These are phyloP conservation scores for Taxidea taxus DNA, from an alignment of 2,113 vertebrate genomes.

Conservation along the genomic window DNA sequence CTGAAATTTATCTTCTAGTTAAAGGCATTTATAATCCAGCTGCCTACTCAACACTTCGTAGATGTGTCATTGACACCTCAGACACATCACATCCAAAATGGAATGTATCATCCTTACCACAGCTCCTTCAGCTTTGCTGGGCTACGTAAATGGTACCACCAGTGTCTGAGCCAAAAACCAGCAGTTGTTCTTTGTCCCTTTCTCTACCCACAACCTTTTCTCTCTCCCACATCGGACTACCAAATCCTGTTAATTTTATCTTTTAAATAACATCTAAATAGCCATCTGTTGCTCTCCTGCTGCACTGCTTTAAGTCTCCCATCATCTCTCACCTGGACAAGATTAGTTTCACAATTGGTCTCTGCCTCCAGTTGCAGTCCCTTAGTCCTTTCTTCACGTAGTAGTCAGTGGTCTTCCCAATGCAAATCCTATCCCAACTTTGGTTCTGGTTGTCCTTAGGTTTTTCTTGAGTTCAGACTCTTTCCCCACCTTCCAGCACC, in stretches of 20 bases:
- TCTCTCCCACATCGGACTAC: not conserved
- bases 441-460: not conserved
- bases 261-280: not conserved
- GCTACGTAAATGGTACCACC: not conserved
- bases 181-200: not conserved
- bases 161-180: not conserved
- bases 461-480: not conserved
- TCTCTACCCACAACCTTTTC: not conserved
- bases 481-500: not conserved
- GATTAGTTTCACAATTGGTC: not conserved
- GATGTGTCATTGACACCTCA: slow-evolving; percentile 10
- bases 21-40: not conserved
- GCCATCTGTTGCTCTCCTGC: not conserved
- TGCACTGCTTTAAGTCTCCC: not conserved
- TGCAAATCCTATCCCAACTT: not conserved
- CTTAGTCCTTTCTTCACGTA: not conserved
- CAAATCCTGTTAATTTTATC: not conserved
- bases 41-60: slow-evolving; percentile 26
- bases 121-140: not conserved
- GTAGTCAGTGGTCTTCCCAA: not conserved
- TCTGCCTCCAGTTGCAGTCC: not conserved
- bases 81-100: not conserved
- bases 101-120: not conserved
- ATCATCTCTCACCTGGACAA: not conserved
- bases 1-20: slow-evolving; percentile 10